Evolutionary conservation across 2,888 invertebrate species (phyloP), one percentile per base, ranked within the genome.

Genomic region (Eupithecia dodoneata): DNA sequence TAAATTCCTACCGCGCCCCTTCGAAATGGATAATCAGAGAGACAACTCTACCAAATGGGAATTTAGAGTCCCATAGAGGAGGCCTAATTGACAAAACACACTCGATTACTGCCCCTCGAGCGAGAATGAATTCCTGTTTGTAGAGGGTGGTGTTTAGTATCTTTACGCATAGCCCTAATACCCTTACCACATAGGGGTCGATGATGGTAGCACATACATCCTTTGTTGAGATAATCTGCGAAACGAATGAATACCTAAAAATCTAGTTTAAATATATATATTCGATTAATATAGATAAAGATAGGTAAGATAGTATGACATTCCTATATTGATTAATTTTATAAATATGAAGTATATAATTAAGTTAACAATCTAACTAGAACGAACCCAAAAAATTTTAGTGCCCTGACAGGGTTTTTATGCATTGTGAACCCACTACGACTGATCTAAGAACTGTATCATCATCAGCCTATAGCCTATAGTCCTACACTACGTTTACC

Each of bases 21-120:
- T 90, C 88, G 90, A 92, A 91, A 93, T 90, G 91, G 92, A 92
- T 92, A 92, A 93, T 93, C 92, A 89, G 87, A 90, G 90, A 89
- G 90, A 88, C 91, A 89, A 89, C 87, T 89, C 88, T 84, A 86
- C 88, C 87, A 90, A 93, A 93, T 92, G 91, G 90, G 90, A 90
- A 93, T 92, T 90, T 91, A 93, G 89, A 87, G 88, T 80, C 91
- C 91, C 89, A 81, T 85, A 83, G 90, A 84, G 89, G 82, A 86
- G 86, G 82, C 89, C 90, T 93, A 93, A 93, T 93, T 93, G 92
- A 92, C 91, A 92, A 92, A 90, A 91, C 91, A 91, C 89, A 90
- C 90, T 90, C 87, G 88, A 90, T 87, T 88, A 89, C 88, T 81
- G 75, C 52, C 77, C 74, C 70, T 73, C 52, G 67, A 44, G 82